Conservation (phyloP, 2,797 vertebrate genomes). For the Hemitrygon akajei region DNA sequence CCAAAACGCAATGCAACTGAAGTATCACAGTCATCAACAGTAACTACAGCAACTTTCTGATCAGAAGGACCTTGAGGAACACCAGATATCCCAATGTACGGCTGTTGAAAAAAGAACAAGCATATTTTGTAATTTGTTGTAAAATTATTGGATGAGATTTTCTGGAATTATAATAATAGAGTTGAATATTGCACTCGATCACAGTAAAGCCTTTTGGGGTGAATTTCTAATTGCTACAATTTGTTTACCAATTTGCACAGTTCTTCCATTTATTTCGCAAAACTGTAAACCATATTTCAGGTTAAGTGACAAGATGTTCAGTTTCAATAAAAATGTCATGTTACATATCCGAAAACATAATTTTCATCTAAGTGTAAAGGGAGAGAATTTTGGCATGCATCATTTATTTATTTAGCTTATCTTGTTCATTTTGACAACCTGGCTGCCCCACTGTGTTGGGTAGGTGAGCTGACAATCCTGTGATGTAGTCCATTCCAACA, state of each 20-base stretch:
- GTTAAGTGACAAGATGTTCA: too few species aligned
- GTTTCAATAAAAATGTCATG: not conserved
- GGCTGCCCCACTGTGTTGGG: not conserved
- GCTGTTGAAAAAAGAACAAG: conserved; percentile 54
- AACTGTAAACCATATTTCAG: not conserved
- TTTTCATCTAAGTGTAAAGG: not conserved
- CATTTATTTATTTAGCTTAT: not conserved
- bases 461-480: not conserved
- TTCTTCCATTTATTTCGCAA: not conserved
- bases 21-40: conserved; percentile 80
- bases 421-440: not conserved
- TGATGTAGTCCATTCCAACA: not conserved
- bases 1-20: conserved; percentile 80
- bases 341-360: not conserved
- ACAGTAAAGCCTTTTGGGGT: too few species aligned
- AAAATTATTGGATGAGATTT: not conserved
- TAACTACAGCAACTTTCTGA: conserved; percentile 83
- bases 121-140: not conserved
- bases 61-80: conserved; percentile 86
- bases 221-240: not conserved
- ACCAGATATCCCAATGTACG: conserved; percentile 73
- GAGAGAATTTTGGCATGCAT: not conserved
- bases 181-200: not conserved
- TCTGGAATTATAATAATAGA: not conserved
- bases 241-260: not conserved